Percentiles rank a stretch among this genome's conserved stretches.
Conservation (phyloP, 2,113 vertebrate species). For the Colius striatus region DNA sequence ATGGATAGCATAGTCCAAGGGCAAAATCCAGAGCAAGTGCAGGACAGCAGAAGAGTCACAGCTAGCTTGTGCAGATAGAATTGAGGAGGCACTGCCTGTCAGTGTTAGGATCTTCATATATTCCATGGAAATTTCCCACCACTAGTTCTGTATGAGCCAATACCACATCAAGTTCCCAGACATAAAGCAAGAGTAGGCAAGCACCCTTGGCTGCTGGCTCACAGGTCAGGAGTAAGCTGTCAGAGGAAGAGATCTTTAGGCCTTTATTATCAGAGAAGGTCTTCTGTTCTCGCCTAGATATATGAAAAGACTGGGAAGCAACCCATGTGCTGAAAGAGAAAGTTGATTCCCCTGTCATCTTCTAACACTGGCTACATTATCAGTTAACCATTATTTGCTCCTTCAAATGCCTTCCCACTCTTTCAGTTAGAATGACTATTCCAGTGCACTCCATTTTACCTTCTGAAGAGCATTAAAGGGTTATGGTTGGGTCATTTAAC, state of each 20-base stretch:
- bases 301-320: not conserved
- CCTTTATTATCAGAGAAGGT: not conserved
- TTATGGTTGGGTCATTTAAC: not conserved
- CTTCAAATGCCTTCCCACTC: not conserved
- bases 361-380: not conserved
- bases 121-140: not conserved
- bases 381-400: not conserved
- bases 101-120: not conserved
- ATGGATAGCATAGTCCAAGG: not conserved
- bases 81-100: not conserved
- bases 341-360: not conserved
- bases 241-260: not conserved
- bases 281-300: not conserved
- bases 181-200: not conserved
- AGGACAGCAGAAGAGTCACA: not conserved
- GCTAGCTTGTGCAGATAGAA: not conserved
- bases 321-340: not conserved
- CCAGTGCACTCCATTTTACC: rapidly evolving
- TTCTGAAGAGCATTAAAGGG: not conserved
- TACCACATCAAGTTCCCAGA: not conserved
- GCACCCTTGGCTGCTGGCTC: not conserved
- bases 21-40: not conserved
- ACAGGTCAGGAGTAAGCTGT: not conserved
- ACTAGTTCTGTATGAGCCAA: not conserved
- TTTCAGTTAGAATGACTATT: not conserved